phyloP scores from a whole-genome alignment of 2,888 invertebrate genomes.

The Epirrhoe tristata region DNA sequence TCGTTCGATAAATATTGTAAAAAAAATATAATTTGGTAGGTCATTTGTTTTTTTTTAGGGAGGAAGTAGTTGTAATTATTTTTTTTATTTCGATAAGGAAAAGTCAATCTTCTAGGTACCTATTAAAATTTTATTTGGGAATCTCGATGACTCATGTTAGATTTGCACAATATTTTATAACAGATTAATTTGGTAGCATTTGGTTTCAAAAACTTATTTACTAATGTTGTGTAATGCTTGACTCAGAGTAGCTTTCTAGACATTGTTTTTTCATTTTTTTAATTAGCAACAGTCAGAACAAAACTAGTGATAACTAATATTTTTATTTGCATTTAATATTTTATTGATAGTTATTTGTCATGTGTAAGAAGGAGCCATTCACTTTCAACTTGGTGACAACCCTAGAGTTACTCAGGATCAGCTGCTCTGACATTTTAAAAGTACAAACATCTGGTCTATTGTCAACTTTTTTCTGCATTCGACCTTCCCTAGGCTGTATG shows the following conservation, averaged over 20 bases:
- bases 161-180: neutral
- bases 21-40: too few relatives aligned
- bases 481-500: slow-evolving; percentile 50
- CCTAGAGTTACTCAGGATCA: slow-evolving; percentile 49
- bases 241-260: too few relatives aligned
- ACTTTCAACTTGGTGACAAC: slow-evolving; percentile 40
- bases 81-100: neutral
- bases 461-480: slow-evolving; percentile 43
- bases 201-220: neutral
- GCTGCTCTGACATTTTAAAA: slow-evolving; percentile 52
- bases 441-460: slow-evolving; percentile 55
- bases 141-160: neutral
- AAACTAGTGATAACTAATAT: too few relatives aligned
- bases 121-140: neutral
- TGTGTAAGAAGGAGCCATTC: neutral
- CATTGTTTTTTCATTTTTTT: too few relatives aligned
- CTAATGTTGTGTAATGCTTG: too few relatives aligned
- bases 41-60: too few relatives aligned
- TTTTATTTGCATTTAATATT: too few relatives aligned
- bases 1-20: too few relatives aligned
- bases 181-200: neutral
- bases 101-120: neutral
- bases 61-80: too few relatives aligned
- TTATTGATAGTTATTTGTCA: too few relatives aligned
- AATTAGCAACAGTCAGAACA: too few relatives aligned